Base-by-base conservation (phyloP, 2,888 invertebrate genomes). In the Ectemnius cavifrons region DNA sequence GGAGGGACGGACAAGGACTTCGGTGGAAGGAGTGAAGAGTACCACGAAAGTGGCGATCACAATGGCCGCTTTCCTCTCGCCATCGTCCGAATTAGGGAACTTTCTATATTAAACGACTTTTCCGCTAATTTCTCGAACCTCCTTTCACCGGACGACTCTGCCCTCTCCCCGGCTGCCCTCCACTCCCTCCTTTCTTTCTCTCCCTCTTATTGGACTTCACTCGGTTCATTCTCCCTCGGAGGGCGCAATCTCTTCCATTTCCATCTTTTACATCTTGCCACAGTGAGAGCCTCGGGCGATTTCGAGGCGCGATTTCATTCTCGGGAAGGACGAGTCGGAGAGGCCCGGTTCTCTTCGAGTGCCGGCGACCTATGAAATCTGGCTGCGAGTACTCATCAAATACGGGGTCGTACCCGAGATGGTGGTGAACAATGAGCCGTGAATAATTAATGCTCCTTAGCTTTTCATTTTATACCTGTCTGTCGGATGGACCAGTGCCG, bases 101-200 rank as follows among this genome's bases (percentile, higher is more conserved):
- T 88, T 88, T 85, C 79, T 81, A 82, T 86, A 88, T 86, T 85
- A 84, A 88, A 86, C 85, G 86, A 87, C 85, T 86, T 88, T 86
- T 64, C 75, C 80, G 82, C 85, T 87, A 87, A 87, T 88, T 88
- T 86, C 75, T 75, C 74, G 72, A 71, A 74, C 74, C 77, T 67
- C 69, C 70, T 73, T 73, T 70, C 67, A 46, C 57, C 47, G 23
- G 23, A 23, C 23, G 23, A 46, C 63, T 60, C 56, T 62, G 62
- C 18, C 69, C 65, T 16, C 47, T 45, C 58, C 68, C 14, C 16
- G 5, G 14, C 52, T 11, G 16, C 14, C 14, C 5, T 5, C 57
- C 66, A 61, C 56, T 64, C 62, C n/a, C 69, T 66, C 18, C 37
- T 56, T 61, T 64, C 67, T 59, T 61, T 61, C 67, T 62, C 64